Percentiles rank a stretch among this genome's conserved stretches.
Conservation (phyloP, 2,797 vertebrate species). For the Anabas testudineus region DNA sequence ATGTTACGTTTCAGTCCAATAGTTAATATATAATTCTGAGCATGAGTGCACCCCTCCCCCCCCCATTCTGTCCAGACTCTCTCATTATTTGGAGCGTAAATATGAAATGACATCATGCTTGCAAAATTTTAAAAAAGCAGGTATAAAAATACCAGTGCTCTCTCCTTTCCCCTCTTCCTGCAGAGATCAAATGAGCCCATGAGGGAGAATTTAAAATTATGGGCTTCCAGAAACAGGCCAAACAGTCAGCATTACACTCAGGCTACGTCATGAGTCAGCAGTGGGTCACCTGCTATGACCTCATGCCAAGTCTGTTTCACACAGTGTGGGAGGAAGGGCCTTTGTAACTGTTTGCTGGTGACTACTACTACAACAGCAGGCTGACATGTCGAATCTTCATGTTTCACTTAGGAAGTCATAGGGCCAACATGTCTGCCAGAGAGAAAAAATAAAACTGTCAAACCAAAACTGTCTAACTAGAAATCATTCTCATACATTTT, state of each 20-base stretch:
- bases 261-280: slow-evolving; percentile 75
- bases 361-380: slow-evolving; percentile 25
- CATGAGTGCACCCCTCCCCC: slow-evolving; percentile 6
- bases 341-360: slow-evolving; percentile 36
- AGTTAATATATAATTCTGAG: slow-evolving; percentile 29
- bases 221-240: slow-evolving; percentile 57
- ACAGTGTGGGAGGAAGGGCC: slow-evolving; percentile 55
- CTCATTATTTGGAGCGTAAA: slow-evolving; percentile 67
- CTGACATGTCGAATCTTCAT: slow-evolving; percentile 1
- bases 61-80: slow-evolving; percentile 26
- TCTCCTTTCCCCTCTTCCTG: slow-evolving; percentile 41
- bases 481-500: too few relatives aligned
- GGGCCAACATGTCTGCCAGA: neutral
- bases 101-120: slow-evolving; percentile 74
- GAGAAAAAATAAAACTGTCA: neutral
- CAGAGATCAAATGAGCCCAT: slow-evolving; percentile 76
- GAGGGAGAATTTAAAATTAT: slow-evolving; percentile 69
- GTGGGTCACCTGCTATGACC: slow-evolving; percentile 75
- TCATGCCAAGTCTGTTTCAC: slow-evolving; percentile 64
- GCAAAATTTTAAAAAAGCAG: slow-evolving; percentile 48
- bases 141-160: slow-evolving; percentile 64
- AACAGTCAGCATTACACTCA: slow-evolving; percentile 71
- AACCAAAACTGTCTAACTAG: too few relatives aligned
- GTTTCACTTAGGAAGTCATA: neutral
- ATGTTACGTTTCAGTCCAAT: slow-evolving; percentile 47